Base-by-base conservation (phyloP, 2,888 invertebrate species). In the Dilophus febrilis region DNA sequence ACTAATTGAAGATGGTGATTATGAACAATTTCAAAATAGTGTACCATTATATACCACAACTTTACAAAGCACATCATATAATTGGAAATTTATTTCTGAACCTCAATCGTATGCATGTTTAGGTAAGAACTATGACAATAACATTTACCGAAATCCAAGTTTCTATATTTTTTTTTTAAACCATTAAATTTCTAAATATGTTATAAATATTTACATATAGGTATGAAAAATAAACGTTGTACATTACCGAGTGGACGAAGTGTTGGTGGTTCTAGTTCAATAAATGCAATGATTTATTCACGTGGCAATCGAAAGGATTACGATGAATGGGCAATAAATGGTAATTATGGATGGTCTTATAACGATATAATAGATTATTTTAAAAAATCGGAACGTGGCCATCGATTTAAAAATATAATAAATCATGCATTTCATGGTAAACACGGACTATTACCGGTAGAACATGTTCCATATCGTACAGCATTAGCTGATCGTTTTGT, bases 231-330 rank as follows among this genome's bases (percentile, higher is more conserved):
- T 8, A 53, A 59, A 11, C 50, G 44, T 44, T 83, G 84, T 55
- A 74, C 78, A 48, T 84, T 77, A 76, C 84, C 85, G 0, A 64
- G 80, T 44, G 87, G 86, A 4, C 84, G 80, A 57, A 80, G 82
- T 0, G 68, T 88, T 53, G 88, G 88, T 6, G 88, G 88, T 2
- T 77, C 77, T 7, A 80, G 80, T 45, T 75, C 79, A 1, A 63
- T 86, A 10, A 87, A 87, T 54, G 77, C 76, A 49, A 84, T 88
- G 84, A 74, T 80, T 50, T 83, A 80, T 50, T 79, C 78, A 0
- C 63, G 82, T 3, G 85, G 85, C 7, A 72, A 79, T 48, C 70
- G 68, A 2, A 59, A 64, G 8, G 82, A 86, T 52, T 86, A 78
- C 61, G 77, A 86, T 51, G 61, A 67, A 49, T 56, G 86, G 73